Evolutionary conservation across 2,888 invertebrate species (phyloP), one percentile per base, ranked within the genome.

Genomic region (Rotaria sp.): DNA sequence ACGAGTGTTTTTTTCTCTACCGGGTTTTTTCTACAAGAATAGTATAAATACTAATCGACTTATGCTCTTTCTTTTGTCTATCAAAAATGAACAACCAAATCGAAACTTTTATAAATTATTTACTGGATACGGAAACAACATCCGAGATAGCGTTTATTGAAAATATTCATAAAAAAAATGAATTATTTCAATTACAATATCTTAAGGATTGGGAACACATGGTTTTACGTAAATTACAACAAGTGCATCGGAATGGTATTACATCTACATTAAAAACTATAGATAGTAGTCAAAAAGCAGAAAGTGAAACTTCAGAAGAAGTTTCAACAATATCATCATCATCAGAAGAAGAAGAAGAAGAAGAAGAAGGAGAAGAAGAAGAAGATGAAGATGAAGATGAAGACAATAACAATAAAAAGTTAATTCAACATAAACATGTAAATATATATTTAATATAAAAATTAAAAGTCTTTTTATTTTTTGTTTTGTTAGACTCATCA

Each of bases 1-100:
- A n/a, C n/a, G n/a, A n/a, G n/a, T n/a, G n/a, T n/a, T n/a, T n/a
- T n/a, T n/a, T n/a, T n/a, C n/a, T n/a, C n/a, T n/a, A n/a, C n/a
- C n/a, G n/a, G n/a, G n/a, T n/a, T n/a, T n/a, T n/a, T n/a, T n/a
- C n/a, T n/a, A n/a, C n/a, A n/a, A n/a, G n/a, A n/a, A n/a, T n/a
- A n/a, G n/a, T n/a, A 41, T 41, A 41, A 41, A 41, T 5, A 41
- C 3, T 5, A 85, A 21, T 59, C 26, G 11, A 55, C 80, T 24
- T 85, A 85, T 52, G 85, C 80, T 92, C 10, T 24, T 21, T 52
- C 11, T 18, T 24, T 52, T 52, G 52, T 52, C 24, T 52, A 24
- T 52, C 52, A 67, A 67, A 35, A 35, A 67, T 67, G 67, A 67
- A 15, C 24, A 35, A 35, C 24, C 67, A 26, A 21, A 67, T 67